Percentiles rank a stretch among this genome's conserved stretches.
Conservation (phyloP, 2,113 vertebrate species). For the Oenanthe melanoleuca region DNA sequence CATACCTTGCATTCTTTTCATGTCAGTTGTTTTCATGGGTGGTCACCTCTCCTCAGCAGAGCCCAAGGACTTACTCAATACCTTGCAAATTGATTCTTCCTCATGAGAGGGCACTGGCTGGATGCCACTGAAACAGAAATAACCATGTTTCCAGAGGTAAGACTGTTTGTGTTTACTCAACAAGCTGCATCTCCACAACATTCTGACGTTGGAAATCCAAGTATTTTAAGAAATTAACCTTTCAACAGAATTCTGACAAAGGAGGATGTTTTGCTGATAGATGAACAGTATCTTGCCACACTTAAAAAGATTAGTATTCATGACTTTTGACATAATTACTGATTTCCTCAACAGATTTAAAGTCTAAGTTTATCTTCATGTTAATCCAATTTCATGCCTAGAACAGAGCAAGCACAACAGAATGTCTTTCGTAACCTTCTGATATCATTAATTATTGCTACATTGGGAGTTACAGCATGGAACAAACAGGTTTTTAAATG, state of each 20-base stretch:
- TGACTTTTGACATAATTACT: constrained; percentile 70
- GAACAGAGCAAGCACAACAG: constrained; percentile 68
- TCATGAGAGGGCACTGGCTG: constrained; percentile 4
- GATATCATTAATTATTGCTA: constrained; percentile 83
- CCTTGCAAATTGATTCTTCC: constrained; percentile 48
- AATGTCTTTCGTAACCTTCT: constrained; percentile 76
- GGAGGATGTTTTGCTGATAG: not conserved
- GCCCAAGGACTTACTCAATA: constrained; percentile 6
- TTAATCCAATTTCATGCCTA: constrained; percentile 82
- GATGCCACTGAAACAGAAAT: constrained; percentile 44
- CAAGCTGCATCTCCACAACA: not conserved
- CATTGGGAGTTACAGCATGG: constrained; percentile 75
- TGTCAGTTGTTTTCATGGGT: constrained; percentile 13
- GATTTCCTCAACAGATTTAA: constrained; percentile 73
- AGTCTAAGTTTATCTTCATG: constrained; percentile 70
- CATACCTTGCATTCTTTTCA: not conserved
- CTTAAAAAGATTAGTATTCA: constrained; percentile 55
- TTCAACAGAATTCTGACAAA: not conserved
- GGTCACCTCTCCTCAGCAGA: constrained; percentile 11
- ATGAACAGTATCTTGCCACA: not conserved
- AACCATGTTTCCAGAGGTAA: not conserved
- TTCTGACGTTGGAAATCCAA: not conserved
- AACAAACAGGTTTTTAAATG: constrained; percentile 82
- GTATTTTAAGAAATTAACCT: constrained; percentile 11
- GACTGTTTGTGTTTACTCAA: not conserved